Evolutionary conservation across 2,888 invertebrate species (phyloP).

Genomic region (Nebria brevicollis): DNA sequence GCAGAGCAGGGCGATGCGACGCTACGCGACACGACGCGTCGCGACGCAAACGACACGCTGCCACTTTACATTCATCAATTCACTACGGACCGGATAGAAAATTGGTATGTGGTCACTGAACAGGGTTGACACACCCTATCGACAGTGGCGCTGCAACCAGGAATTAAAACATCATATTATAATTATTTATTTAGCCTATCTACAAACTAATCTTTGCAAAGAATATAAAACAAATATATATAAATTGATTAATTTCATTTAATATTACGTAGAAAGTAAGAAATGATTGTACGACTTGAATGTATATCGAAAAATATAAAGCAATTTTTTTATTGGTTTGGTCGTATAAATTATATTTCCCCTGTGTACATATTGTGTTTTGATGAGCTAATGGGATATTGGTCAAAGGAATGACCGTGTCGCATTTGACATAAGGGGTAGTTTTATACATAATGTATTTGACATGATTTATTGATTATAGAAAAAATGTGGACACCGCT

Average conservation of each 20-base stretch:
- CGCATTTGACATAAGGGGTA: neutral
- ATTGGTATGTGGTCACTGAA: slow-evolving; percentile 34
- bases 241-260: too few relatives aligned
- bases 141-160: neutral
- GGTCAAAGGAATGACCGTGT: neutral
- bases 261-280: too few relatives aligned
- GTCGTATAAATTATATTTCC: too few relatives aligned
- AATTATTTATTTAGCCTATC: neutral
- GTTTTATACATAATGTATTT: neutral
- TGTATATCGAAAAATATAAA: too few relatives aligned
- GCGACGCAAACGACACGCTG: slow-evolving; percentile 4
- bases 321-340: too few relatives aligned
- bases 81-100: slow-evolving; percentile 40
- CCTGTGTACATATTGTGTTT: too few relatives aligned
- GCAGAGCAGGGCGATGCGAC: neutral
- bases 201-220: neutral
- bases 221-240: too few relatives aligned
- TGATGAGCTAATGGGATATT: neutral
- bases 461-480: neutral
- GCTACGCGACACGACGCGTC: too few relatives aligned
- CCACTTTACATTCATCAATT: slow-evolving; percentile 44
- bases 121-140: slow-evolving; percentile 16
- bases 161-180: slow-evolving; percentile 1
- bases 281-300: too few relatives aligned
- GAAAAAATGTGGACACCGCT: neutral